These are phyloP conservation scores for Drosophila kuntzei DNA, from an alignment of 2,888 invertebrate species.

Conservation along the genomic window DNA sequence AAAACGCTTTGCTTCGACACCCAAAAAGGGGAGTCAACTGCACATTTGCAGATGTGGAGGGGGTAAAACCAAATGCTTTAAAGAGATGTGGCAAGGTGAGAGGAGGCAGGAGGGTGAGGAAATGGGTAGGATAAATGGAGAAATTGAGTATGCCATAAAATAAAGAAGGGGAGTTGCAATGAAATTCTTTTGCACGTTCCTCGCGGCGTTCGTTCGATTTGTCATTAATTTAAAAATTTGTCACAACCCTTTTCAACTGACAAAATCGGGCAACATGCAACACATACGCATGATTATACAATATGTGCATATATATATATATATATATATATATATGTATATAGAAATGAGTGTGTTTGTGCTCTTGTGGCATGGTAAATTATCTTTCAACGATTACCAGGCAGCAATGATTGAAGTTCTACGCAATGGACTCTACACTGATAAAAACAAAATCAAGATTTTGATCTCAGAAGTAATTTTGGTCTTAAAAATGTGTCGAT, in stretches of 20 bases:
- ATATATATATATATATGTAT: slow-evolving; percentile 2
- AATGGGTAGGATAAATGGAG: not conserved
- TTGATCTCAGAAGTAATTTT: too few species aligned
- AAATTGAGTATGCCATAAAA: not conserved
- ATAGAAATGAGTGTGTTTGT: not conserved
- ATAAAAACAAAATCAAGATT: too few species aligned
- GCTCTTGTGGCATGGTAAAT: slow-evolving; percentile 24
- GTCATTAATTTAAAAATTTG: slow-evolving; percentile 80
- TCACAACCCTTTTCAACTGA: slow-evolving; percentile 75
- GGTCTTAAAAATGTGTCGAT: too few species aligned
- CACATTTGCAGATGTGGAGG: slow-evolving; percentile 7
- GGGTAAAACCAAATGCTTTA: slow-evolving; percentile 8
- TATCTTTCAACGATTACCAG: slow-evolving; percentile 38
- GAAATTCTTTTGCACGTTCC: slow-evolving; percentile 50
- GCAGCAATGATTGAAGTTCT: slow-evolving; percentile 38
- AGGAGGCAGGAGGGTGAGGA: not conserved
- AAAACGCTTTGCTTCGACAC: slow-evolving; percentile 54
- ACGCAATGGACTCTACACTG: slow-evolving; percentile 1
- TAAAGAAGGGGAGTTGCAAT: slow-evolving; percentile 11
- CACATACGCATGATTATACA: slow-evolving; percentile 16
- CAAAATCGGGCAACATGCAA: slow-evolving; percentile 55
- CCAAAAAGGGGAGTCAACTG: slow-evolving; percentile 11
- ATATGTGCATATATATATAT: too few species aligned
- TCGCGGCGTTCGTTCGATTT: slow-evolving; percentile 55
- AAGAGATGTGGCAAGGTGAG: not conserved